phyloP scores from a whole-genome alignment of 2,797 vertebrate genomes.

The Crocidura indochinensis region DNA sequence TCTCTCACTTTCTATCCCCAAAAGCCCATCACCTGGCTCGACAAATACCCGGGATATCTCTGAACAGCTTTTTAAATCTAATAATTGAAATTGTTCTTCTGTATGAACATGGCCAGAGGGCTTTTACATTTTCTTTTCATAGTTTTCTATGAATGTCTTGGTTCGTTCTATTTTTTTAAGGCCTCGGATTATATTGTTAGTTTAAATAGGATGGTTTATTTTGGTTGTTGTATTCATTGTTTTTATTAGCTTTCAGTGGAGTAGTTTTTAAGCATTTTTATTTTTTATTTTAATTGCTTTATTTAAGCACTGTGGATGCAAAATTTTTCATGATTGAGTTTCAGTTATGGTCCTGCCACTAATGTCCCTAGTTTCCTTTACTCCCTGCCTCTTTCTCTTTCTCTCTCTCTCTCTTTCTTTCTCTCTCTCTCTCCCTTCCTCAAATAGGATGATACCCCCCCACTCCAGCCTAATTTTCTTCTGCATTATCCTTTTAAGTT shows the following conservation, averaged over 20 bases:
- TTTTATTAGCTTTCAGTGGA: too few relatives aligned
- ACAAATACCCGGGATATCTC: slow-evolving; percentile 11
- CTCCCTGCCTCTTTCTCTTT: too few relatives aligned
- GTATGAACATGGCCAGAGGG: not conserved
- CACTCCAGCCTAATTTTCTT: not conserved
- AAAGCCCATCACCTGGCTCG: not conserved
- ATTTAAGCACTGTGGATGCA: too few relatives aligned
- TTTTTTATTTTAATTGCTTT: too few relatives aligned
- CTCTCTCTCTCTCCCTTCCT: too few relatives aligned
- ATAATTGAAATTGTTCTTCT: not conserved
- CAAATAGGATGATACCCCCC: not conserved
- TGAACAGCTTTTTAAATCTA: slow-evolving; percentile 42
- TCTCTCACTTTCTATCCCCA: slow-evolving; percentile 54
- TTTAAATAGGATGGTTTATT: not conserved
- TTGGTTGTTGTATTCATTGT: too few relatives aligned
- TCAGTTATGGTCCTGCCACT: too few relatives aligned
- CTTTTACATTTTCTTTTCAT: slow-evolving; percentile 30
- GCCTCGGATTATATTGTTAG: slow-evolving; percentile 36
- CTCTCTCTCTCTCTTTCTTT: too few relatives aligned
- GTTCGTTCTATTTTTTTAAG: slow-evolving; percentile 22
- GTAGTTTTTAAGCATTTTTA: too few relatives aligned
- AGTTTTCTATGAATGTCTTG: slow-evolving; percentile 49
- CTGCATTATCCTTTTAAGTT: slow-evolving; percentile 23
- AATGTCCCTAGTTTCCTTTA: too few relatives aligned
- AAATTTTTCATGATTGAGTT: too few relatives aligned